A percentile compares a stretch with the other conserved stretches of the same genome.
These are phyloP conservation scores for Coracias cyanogaster DNA, from an alignment of 2,797 vertebrate species.

Conservation along the genomic window DNA sequence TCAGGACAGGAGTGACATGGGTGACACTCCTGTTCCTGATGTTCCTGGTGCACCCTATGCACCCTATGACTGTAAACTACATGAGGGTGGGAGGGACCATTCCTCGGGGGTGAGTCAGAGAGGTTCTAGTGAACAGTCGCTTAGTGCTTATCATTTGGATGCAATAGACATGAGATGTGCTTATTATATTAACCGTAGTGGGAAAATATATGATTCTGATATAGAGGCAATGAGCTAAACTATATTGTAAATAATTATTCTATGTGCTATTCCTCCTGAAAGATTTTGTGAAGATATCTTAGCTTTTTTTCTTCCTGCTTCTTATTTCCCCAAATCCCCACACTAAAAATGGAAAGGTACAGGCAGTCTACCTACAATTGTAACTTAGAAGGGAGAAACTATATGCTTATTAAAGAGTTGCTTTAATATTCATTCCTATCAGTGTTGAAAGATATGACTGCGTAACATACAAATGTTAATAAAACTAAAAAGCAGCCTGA, in stretches of 20 bases:
- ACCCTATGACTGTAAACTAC: not conserved
- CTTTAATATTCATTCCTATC: not conserved
- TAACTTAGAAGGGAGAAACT: not conserved
- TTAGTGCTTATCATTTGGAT: not conserved
- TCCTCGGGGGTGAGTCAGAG: not conserved
- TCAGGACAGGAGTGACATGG: not conserved
- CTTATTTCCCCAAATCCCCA: not conserved
- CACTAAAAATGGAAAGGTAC: accelerated
- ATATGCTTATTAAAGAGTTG: not conserved
- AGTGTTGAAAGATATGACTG: not conserved
- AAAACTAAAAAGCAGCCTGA: not conserved
- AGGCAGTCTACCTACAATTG: not conserved
- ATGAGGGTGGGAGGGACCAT: not conserved
- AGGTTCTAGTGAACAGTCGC: not conserved
- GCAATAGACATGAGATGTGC: not conserved
- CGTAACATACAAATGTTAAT: not conserved
- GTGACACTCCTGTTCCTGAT: not conserved
- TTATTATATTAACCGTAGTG: not conserved
- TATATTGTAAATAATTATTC: not conserved
- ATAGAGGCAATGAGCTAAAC: not conserved
- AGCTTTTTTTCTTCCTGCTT: not conserved
- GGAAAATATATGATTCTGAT: not conserved
- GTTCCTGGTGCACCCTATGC: not conserved
- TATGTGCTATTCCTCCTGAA: not conserved
- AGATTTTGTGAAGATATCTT: not conserved